Evolutionary conservation across 1,140 invertebrate genomes (phyloP).

Genomic region (Bacillus rossius): DNA sequence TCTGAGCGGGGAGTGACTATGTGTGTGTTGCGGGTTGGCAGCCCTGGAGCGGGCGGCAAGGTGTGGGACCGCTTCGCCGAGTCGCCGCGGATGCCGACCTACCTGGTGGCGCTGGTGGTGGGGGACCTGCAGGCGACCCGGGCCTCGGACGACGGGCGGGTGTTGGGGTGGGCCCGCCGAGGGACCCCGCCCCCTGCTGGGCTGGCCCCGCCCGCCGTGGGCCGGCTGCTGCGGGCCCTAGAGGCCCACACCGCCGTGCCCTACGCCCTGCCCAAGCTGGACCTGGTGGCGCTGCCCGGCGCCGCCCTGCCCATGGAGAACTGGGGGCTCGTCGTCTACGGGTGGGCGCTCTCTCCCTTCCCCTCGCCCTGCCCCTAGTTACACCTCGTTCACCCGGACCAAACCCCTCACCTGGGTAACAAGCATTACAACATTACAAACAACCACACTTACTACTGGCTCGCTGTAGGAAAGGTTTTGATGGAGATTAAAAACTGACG

Average conservation of each 20-base stretch:
- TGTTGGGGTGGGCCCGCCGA: slow-evolving; percentile 63
- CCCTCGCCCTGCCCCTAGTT: too few relatives aligned
- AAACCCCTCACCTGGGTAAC: too few relatives aligned
- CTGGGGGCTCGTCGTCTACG: slow-evolving; percentile 39
- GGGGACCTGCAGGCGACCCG: background rate
- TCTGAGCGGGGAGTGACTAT: too few relatives aligned
- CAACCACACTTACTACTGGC: too few relatives aligned
- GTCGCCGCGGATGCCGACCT: slow-evolving; percentile 81
- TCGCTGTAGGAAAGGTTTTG: too few relatives aligned
- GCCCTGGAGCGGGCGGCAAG: slow-evolving; percentile 43
- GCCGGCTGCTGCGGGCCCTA: slow-evolving; percentile 29
- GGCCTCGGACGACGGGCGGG: slow-evolving; percentile 16
- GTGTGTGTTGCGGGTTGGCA: too few relatives aligned
- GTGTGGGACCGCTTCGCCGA: slow-evolving; percentile 55
- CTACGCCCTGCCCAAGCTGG: slow-evolving; percentile 37
- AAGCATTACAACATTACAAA: too few relatives aligned
- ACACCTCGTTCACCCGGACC: too few relatives aligned
- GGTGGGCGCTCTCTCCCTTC: too few relatives aligned
- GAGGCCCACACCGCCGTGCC: background rate
- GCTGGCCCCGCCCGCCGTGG: slow-evolving; percentile 49
- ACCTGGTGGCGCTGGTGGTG: slow-evolving; percentile 77
- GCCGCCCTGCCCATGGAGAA: slow-evolving; percentile 65
- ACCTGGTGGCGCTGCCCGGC: slow-evolving; percentile 66
- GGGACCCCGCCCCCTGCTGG: slow-evolving; percentile 55
- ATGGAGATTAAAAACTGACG: too few relatives aligned